Percentiles rank a stretch among this genome's conserved stretches.
Evolutionary conservation across 2,888 invertebrate species (phyloP).

Genomic region (Cataglyphis cursor): DNA sequence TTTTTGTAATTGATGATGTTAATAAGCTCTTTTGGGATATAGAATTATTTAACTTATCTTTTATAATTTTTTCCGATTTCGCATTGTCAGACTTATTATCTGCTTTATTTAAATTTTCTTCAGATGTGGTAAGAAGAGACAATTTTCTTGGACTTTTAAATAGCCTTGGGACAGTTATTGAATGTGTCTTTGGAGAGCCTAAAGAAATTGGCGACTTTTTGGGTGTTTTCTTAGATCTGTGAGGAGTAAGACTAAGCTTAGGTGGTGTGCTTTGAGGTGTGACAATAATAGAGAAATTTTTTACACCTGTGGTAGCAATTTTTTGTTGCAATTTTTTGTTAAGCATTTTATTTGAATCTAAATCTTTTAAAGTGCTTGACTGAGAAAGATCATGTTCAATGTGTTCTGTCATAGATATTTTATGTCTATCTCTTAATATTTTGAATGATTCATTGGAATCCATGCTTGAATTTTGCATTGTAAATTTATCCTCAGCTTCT

Average conservation of each 20-base stretch:
- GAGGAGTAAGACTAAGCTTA: conserved; percentile 75
- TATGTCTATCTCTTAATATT: background rate
- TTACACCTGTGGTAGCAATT: background rate
- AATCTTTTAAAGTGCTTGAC: background rate
- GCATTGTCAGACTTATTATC: background rate
- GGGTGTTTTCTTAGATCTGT: conserved; percentile 78
- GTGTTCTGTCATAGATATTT: background rate
- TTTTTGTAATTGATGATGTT: background rate
- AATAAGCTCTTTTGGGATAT: background rate
- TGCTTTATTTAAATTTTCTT: background rate
- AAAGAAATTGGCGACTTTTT: conserved; percentile 78
- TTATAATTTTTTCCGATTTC: background rate
- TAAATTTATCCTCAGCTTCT: background rate
- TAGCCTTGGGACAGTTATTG: conserved; percentile 62
- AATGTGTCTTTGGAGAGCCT: conserved; percentile 78
- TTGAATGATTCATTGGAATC: background rate
- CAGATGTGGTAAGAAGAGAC: conserved; percentile 62
- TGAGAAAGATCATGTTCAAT: background rate
- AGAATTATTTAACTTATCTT: background rate
- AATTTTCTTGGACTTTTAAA: conserved; percentile 79
- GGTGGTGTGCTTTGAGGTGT: conserved; percentile 81
- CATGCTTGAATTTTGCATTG: background rate
- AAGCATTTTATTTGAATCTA: background rate
- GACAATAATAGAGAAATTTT: background rate
- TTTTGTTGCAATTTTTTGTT: background rate